Evolutionary conservation across 1,140 invertebrate genomes (phyloP), one percentile per base, ranked within the genome.

Genomic region (Alviniconcha marisindica): DNA sequence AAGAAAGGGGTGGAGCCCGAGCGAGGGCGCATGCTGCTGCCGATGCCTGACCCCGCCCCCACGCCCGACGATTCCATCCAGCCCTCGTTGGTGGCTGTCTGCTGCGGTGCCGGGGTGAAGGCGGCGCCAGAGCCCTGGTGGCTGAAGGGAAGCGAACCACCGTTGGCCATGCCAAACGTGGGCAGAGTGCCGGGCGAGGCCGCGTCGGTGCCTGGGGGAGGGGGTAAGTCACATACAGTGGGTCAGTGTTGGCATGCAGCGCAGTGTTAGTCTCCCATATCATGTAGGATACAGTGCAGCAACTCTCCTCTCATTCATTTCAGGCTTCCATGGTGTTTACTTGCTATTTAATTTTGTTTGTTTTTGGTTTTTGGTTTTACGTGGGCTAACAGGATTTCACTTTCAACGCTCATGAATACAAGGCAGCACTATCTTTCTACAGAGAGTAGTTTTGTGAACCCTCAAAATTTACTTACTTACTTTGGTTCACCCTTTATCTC

Each of bases 1-100:
- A 82, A 78, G 79, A 86, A 69, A 73, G 81, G 76, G 42, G 51
- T 80, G 31, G 84, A 85, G n/a, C 80, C 79, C 42, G 79, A 83
- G 60, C 60, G 84, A 51, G 83, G 84, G 10, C 81, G 77, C 51
- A 84, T 60, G 77, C 7, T 63, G 78, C 38, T 69, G 18, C 56
- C n/a, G 56, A 4, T 28, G 7, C 38, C 18, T 21, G 77, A 54
- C 31, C 48, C 56, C 15, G 77, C 51, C 10, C 56, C 77, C n/a
- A 33, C 51, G 24, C 48, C 77, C 51, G 51, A 56, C 5, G 77
- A 31, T 15, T 78, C 77, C 51, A 60, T 38, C 77, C 77, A 78
- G 1, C 69, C 69, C 5, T 12, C 7, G 18, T 1, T 7, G 18
- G 69, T 42, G 69, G 69, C 10, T 18, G 38, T 31, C 33, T 31